These are phyloP conservation scores for Yponomeuta evonymella DNA, from an alignment of 2,888 invertebrate genomes.

Conservation along the genomic window DNA sequence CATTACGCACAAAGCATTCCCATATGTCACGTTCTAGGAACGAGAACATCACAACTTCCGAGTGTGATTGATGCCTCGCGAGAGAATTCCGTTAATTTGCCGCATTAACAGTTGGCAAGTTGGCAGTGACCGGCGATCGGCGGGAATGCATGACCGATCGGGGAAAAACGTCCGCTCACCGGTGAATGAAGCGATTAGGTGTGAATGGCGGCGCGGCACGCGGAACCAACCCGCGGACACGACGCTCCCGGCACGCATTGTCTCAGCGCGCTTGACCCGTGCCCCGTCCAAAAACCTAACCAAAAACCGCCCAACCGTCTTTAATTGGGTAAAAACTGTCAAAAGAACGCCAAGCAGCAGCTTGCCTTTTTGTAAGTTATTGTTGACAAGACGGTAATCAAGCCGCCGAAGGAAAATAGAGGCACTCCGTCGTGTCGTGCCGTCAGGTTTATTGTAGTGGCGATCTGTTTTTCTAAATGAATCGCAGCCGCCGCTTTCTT, in stretches of 20 bases:
- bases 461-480: constrained; percentile 3
- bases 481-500: background rate
- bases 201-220: constrained; percentile 66
- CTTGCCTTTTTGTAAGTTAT: constrained; percentile 10
- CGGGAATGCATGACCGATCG: constrained; percentile 72
- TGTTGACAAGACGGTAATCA: constrained; percentile 10
- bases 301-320: constrained; percentile 45
- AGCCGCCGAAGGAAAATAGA: constrained; percentile 2
- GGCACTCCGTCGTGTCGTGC: background rate
- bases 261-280: constrained; percentile 72
- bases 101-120: constrained; percentile 40
- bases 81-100: constrained; percentile 36
- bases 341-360: constrained; percentile 13
- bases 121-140: constrained; percentile 31
- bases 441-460: constrained; percentile 1
- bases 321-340: constrained; percentile 62
- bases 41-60: background rate
- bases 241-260: constrained; percentile 56
- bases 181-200: constrained; percentile 74
- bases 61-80: constrained; percentile 13
- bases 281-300: constrained; percentile 61
- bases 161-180: constrained; percentile 61
- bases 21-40: background rate
- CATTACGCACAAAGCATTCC: background rate
- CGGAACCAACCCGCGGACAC: constrained; percentile 65